A percentile compares a stretch with the other conserved stretches of the same genome.
phyloP scores from a whole-genome alignment of 2,113 vertebrate species.

The Halcyon senegalensis region DNA sequence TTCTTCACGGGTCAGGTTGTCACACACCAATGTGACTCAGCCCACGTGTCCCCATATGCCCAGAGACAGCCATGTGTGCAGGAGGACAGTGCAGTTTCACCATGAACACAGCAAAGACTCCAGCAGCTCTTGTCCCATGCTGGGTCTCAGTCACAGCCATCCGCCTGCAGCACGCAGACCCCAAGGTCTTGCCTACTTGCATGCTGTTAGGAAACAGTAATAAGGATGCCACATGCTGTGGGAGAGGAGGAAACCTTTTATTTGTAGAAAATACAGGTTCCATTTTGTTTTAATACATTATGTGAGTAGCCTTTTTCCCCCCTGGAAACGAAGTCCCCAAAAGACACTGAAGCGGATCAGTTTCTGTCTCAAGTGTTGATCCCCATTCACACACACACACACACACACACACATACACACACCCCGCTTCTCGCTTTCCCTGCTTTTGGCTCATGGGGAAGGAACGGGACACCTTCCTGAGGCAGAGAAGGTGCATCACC shows the following conservation, averaged over 20 bases:
- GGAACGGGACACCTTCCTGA: neutral
- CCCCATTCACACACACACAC: neutral
- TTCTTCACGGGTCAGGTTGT: neutral
- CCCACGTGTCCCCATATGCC: neutral
- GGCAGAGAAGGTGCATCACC: neutral
- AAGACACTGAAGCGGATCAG: neutral
- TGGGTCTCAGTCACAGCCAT: neutral
- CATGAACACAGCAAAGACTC: neutral
- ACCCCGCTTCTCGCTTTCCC: neutral
- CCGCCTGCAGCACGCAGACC: neutral
- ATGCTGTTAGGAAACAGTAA: neutral
- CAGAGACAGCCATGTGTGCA: fast-evolving
- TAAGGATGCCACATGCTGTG: fast-evolving
- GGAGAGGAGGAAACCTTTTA: neutral
- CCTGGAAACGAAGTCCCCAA: neutral
- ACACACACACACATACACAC: too few relatives aligned
- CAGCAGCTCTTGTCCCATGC: neutral
- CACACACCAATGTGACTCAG: neutral
- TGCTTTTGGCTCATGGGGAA: neutral
- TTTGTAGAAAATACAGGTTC: neutral
- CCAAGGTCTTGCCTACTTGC: neutral
- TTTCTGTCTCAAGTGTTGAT: neutral
- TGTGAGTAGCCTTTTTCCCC: neutral
- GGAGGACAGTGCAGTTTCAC: fast-evolving
- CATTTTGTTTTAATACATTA: neutral